Conservation (phyloP, 1,140 invertebrate genomes). For the Stenopsyche tienmushanensis region DNA sequence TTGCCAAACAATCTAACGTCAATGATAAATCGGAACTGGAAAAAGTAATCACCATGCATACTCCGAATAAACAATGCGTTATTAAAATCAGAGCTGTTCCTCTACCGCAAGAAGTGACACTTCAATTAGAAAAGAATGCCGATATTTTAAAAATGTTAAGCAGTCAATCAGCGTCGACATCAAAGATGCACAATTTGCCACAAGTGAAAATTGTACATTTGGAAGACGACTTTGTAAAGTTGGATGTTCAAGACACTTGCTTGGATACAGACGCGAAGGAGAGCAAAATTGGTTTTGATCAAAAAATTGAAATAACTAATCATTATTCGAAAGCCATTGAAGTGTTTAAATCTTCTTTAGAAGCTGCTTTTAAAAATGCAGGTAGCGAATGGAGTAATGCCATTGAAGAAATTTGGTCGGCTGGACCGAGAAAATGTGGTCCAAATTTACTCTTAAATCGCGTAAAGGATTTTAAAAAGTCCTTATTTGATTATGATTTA, state of each 20-base stretch:
- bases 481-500: constrained; percentile 50
- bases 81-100: constrained; percentile 80
- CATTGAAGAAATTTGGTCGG: constrained; percentile 81
- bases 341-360: constrained; percentile 66
- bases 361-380: constrained; percentile 60
- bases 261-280: constrained; percentile 2
- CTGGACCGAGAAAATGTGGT: constrained; percentile 87
- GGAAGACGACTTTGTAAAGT: constrained; percentile 29
- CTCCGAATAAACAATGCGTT: constrained; percentile 69
- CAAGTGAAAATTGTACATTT: constrained; percentile 12
- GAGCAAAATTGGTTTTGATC: background rate
- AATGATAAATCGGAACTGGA: constrained; percentile 53
- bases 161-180: background rate
- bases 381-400: constrained; percentile 60
- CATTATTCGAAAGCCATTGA: constrained; percentile 60
- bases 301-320: constrained; percentile 46
- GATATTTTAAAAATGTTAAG: constrained; percentile 58
- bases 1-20: constrained; percentile 43
- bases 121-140: constrained; percentile 59
- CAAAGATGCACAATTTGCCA: background rate
- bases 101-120: constrained; percentile 72
- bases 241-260: constrained; percentile 15
- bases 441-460: constrained; percentile 87
- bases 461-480: constrained; percentile 59
- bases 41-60: constrained; percentile 62